phyloP scores from a whole-genome alignment of 2,888 invertebrate genomes.

The Drosophila planitibia region DNA sequence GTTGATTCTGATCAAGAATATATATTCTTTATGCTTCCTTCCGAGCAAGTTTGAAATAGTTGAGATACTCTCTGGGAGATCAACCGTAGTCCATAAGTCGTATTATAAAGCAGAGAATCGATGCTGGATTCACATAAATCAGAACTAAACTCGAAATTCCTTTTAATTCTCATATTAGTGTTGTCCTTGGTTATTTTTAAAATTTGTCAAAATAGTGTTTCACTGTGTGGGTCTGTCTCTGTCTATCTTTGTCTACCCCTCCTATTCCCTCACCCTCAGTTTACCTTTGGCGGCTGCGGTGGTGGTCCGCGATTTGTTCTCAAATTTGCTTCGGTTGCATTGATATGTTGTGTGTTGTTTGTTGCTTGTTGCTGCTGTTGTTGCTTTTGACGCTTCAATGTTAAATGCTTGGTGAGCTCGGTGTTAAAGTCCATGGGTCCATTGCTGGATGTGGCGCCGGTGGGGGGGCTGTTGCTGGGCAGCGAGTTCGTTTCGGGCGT shows the following conservation, averaged over 20 bases:
- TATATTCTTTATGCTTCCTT: neutral
- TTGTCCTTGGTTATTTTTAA: neutral
- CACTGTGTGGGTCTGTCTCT: slow-evolving; percentile 1
- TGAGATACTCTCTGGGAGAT: neutral
- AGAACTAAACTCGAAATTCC: neutral
- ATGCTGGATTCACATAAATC: neutral
- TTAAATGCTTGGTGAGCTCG: slow-evolving; percentile 85
- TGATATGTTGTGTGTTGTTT: slow-evolving; percentile 62
- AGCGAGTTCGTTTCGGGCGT: slow-evolving; percentile 74
- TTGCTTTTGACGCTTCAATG: slow-evolving; percentile 84
- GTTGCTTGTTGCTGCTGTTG: slow-evolving; percentile 68
- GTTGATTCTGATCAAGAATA: neutral
- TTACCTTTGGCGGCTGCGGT: slow-evolving; percentile 89
- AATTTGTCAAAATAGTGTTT: neutral
- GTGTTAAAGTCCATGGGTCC: slow-evolving; percentile 85
- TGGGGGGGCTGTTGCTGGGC: slow-evolving; percentile 72
- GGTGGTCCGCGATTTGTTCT: slow-evolving; percentile 90
- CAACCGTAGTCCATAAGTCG: neutral
- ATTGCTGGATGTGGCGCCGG: slow-evolving; percentile 57
- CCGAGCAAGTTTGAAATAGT: neutral
- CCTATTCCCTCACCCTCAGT: neutral
- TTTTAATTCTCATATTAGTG: neutral
- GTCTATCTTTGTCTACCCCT: neutral
- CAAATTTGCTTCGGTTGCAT: slow-evolving; percentile 85
- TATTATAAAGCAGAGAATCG: neutral